Percentiles rank a stretch among this genome's conserved stretches.
Evolutionary conservation across 2,888 invertebrate genomes (phyloP).

Genomic region (Limnephilus lunatus): DNA sequence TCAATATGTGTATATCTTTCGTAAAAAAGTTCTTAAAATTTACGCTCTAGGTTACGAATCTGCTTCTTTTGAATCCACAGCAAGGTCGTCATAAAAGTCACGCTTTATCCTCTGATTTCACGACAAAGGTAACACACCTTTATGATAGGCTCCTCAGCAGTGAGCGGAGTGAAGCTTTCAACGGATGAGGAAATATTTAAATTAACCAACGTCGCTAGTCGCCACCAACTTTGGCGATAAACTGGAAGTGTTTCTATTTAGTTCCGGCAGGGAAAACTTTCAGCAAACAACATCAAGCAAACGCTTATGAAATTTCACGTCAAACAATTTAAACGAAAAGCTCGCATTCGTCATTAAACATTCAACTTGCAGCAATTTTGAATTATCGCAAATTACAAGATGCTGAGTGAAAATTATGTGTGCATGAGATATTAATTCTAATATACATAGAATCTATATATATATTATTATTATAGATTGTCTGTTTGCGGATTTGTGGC

Average conservation of each 20-base stretch:
- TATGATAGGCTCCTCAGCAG: not conserved
- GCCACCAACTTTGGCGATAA: slow-evolving; percentile 27
- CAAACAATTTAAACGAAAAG: slow-evolving; percentile 28
- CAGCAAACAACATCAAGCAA: slow-evolving; percentile 32
- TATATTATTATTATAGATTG: too few species aligned
- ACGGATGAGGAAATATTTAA: slow-evolving; percentile 24
- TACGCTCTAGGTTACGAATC: too few species aligned
- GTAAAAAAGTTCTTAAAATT: too few species aligned
- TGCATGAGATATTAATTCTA: not conserved
- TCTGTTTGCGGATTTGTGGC: too few species aligned
- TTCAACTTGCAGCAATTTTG: not conserved
- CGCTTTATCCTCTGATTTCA: not conserved
- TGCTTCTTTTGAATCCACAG: too few species aligned
- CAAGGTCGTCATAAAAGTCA: not conserved
- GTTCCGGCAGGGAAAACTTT: slow-evolving; percentile 32
- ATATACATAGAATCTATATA: too few species aligned
- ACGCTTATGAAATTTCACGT: slow-evolving; percentile 27
- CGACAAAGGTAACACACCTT: not conserved
- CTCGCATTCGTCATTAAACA: slow-evolving; percentile 15
- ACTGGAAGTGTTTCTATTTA: slow-evolving; percentile 41
- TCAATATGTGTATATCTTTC: too few species aligned
- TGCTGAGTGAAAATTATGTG: not conserved
- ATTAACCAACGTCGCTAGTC: not conserved
- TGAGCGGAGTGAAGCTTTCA: not conserved
- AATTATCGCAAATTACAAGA: not conserved